Evolutionary conservation across 2,888 invertebrate genomes (phyloP), one percentile per base, ranked within the genome.

Genomic region (Idaea dimidiata): DNA sequence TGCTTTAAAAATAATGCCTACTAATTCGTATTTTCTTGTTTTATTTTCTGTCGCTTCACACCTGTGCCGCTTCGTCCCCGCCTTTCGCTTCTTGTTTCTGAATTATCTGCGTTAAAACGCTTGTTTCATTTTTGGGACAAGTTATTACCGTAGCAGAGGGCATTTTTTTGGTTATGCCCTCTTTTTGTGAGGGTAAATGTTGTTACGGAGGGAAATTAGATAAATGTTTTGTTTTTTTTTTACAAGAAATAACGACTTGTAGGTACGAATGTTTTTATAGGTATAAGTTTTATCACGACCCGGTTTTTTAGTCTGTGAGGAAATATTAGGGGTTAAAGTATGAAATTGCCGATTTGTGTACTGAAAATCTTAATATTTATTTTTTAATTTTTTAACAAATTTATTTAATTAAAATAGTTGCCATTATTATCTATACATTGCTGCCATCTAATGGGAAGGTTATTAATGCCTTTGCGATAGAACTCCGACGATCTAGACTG

Each of bases 131-230:
- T 43, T 43, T 10, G 43, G 43, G 6, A 43, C 43, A 14, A 43
- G 43, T 43, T 43, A 43, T 43, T 43, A 43, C 43, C 7, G 43
- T 24, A 24, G 10, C 43, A 43, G 43, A 43, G 43, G 43, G 43
- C 14, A 43, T 33, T 8, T 14, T 43, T 24, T 43, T 43, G 0
- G 43, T 43, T 43, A 43, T 43, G 43, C 43, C 43, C 43, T 43
- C 43, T 43, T 43, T 43, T 43, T 43, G 43, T 43, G 43, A 43
- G 43, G 43, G 43, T 43, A 43, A 43, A 43, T 43, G 43, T 43
- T 43, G 6, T 43, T 43, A 8, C 10, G 43, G 43, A 43, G 43
- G 43, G 43, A 43, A 43, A 43, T 43, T 43, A 43, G 43, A 43
- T 43, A 43, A 43, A 43, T 43, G 10, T 43, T 43, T 43, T 43